Conservation (phyloP, 2,113 vertebrate genomes). For the Zapus hudsonius region DNA sequence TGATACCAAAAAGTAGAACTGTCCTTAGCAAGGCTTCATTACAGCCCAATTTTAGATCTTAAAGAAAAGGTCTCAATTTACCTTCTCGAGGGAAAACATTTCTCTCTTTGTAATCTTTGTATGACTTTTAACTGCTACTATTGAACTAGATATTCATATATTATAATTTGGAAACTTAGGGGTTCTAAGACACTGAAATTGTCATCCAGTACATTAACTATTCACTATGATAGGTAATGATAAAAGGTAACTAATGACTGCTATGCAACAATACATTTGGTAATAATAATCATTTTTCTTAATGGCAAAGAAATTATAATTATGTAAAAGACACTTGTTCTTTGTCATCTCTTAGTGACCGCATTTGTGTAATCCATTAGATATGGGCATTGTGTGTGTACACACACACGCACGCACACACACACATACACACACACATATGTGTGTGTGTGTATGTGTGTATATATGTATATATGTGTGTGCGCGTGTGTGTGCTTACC, state of each 20-base stretch:
- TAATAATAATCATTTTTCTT: not conserved
- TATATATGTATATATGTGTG: not conserved
- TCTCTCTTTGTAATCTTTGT: not conserved
- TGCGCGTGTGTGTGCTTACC: not conserved
- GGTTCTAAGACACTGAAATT: not conserved
- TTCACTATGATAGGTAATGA: not conserved
- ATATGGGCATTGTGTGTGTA: not conserved
- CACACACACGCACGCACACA: too few species aligned
- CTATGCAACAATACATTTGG: not conserved
- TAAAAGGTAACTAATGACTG: not conserved
- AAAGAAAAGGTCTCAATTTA: not conserved
- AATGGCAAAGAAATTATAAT: not conserved
- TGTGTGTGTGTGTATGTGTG: too few species aligned
- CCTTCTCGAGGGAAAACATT: not conserved
- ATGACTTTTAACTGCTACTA: not conserved
- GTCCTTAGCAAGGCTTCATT: not conserved
- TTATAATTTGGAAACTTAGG: not conserved
- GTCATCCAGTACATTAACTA: too few species aligned
- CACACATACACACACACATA: not conserved
- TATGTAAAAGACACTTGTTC: not conserved
- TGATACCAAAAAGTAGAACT: not conserved
- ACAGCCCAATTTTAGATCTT: not conserved
- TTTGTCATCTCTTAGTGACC: not conserved
- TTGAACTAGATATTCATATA: not conserved
- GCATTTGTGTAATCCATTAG: not conserved